These are phyloP conservation scores for Harlomillsia oculata DNA, from an alignment of 1,140 invertebrate genomes.

Conservation along the genomic window DNA sequence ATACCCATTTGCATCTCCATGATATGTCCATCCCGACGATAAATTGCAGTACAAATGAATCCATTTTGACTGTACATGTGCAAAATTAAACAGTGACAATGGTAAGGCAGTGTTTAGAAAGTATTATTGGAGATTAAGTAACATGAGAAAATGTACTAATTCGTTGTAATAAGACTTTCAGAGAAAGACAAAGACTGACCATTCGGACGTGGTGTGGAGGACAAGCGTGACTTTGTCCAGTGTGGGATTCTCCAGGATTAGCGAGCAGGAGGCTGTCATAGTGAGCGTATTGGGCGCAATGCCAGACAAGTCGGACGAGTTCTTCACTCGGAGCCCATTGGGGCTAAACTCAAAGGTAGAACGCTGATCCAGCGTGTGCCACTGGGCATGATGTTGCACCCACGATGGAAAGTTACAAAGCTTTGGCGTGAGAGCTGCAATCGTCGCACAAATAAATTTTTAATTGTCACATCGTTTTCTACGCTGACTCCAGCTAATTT, in stretches of 20 bases:
- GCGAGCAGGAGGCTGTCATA: slow-evolving; percentile 32
- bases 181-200: slow-evolving; percentile 27
- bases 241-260: slow-evolving; percentile 33
- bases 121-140: not conserved
- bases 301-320: slow-evolving; percentile 13
- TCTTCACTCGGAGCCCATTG: slow-evolving; percentile 21
- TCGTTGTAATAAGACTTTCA: not conserved
- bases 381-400: slow-evolving; percentile 37
- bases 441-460: not conserved
- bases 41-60: slow-evolving; percentile 74
- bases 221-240: slow-evolving; percentile 34
- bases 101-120: not conserved
- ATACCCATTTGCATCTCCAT: slow-evolving; percentile 65
- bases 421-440: slow-evolving; percentile 30
- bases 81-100: not conserved
- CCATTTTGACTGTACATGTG: slow-evolving; percentile 63
- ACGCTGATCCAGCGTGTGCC: slow-evolving; percentile 40
- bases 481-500: not conserved
- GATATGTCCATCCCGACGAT: slow-evolving; percentile 65
- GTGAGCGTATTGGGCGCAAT: slow-evolving; percentile 23
- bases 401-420: slow-evolving; percentile 40
- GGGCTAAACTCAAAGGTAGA: slow-evolving; percentile 38
- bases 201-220: slow-evolving; percentile 37
- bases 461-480: not conserved
- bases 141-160: not conserved